Percentiles rank a stretch among this genome's conserved stretches.
phyloP scores from a whole-genome alignment of 2,888 invertebrate genomes.

The Spialia ferax region DNA sequence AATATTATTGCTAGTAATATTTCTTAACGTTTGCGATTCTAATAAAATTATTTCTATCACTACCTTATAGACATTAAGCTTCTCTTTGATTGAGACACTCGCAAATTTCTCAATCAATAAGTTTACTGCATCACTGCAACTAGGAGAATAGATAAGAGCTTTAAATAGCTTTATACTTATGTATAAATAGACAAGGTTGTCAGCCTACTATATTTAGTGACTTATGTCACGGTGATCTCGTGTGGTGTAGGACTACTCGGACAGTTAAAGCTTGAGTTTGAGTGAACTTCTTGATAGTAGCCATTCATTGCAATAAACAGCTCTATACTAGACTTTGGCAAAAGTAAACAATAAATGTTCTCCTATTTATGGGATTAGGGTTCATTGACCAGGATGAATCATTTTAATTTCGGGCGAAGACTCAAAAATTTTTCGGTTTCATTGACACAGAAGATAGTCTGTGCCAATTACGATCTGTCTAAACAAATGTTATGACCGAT shows the following conservation, averaged over 20 bases:
- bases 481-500: not conserved
- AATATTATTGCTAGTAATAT: not conserved
- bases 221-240: constrained; percentile 80
- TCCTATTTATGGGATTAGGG: constrained; percentile 55
- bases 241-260: constrained; percentile 54
- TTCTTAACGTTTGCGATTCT: not conserved
- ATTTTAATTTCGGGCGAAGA: constrained; percentile 48
- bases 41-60: not conserved
- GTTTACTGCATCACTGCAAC: constrained; percentile 48
- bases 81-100: not conserved
- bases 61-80: not conserved
- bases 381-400: constrained; percentile 70
- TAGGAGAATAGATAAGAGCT: constrained; percentile 50
- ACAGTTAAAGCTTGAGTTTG: constrained; percentile 52
- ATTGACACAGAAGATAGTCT: constrained; percentile 21
- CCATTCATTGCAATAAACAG: constrained; percentile 63
- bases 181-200: constrained; percentile 79
- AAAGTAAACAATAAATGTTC: constrained; percentile 54
- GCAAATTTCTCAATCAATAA: not conserved
- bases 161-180: too few species aligned
- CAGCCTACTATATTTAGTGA: constrained; percentile 81
- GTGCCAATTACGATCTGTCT: constrained; percentile 7
- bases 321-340: constrained; percentile 57
- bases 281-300: constrained; percentile 58
- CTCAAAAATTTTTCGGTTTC: constrained; percentile 46